These are phyloP conservation scores for Euwallacea fornicatus DNA, from an alignment of 1,140 invertebrate genomes.

Conservation along the genomic window DNA sequence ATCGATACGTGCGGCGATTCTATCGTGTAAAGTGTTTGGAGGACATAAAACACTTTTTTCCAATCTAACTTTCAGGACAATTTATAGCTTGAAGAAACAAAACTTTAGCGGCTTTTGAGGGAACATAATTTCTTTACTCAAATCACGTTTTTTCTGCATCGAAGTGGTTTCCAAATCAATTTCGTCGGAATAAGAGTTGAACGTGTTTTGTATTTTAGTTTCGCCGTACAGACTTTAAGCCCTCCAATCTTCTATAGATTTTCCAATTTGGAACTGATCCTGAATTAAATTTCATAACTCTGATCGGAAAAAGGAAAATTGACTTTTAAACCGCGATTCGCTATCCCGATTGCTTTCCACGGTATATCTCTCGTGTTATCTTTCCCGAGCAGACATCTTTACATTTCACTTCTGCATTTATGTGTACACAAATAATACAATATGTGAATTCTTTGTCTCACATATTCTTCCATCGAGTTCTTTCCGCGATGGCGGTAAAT, in stretches of 20 bases:
- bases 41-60: conserved; percentile 7
- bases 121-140: conserved; percentile 12
- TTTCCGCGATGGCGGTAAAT: conserved; percentile 1
- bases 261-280: neutral
- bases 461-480: too few species aligned
- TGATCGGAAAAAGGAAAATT: neutral
- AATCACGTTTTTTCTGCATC: conserved; percentile 11
- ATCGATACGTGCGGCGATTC: too few species aligned
- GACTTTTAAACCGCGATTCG: neutral
- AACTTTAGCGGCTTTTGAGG: neutral
- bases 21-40: conserved; percentile 1
- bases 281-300: conserved; percentile 1
- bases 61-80: conserved; percentile 12
- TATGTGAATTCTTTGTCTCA: too few species aligned
- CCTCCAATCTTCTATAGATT: neutral
- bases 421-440: too few species aligned
- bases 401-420: too few species aligned
- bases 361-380: too few species aligned
- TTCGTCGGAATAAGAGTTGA: conserved; percentile 4
- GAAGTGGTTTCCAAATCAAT: conserved; percentile 8
- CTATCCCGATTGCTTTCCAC: too few species aligned
- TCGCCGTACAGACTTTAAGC: neutral
- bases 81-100: conserved; percentile 7
- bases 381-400: too few species aligned
- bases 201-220: conserved; percentile 7